Conservation (phyloP, 2,888 invertebrate genomes). For the Callosobruchus maculatus region DNA sequence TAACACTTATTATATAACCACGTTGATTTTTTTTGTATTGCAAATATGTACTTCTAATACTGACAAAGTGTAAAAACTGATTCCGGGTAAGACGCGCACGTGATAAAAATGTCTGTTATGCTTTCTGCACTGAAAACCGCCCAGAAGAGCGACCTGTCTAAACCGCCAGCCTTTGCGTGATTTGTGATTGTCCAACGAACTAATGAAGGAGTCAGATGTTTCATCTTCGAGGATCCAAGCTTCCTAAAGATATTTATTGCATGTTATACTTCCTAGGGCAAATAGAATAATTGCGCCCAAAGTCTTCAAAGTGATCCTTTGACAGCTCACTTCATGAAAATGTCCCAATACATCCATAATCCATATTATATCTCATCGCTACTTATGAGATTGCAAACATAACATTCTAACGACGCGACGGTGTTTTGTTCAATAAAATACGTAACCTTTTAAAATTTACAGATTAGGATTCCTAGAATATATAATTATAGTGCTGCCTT, state of each 20-base stretch:
- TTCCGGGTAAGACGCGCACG: neutral
- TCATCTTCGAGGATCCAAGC: neutral
- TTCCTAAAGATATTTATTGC: neutral
- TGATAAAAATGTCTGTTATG: neutral
- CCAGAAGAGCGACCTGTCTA: neutral
- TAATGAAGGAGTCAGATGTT: neutral
- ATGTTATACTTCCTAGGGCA: too few relatives aligned
- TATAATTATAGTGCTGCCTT: too few relatives aligned
- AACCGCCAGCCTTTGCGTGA: neutral
- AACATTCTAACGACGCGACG: too few relatives aligned
- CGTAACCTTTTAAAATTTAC: too few relatives aligned
- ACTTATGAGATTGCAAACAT: too few relatives aligned
- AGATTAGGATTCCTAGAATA: too few relatives aligned
- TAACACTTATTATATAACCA: slow-evolving; percentile 41
- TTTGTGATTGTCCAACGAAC: neutral
- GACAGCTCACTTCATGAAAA: too few relatives aligned
- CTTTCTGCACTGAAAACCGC: neutral
- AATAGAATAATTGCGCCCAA: too few relatives aligned
- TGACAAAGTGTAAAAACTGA: neutral
- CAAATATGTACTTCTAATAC: neutral
- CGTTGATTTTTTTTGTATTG: slow-evolving; percentile 25
- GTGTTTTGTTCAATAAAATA: too few relatives aligned
- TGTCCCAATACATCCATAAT: too few relatives aligned
- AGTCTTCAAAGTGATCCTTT: too few relatives aligned
- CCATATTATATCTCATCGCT: too few relatives aligned